These are phyloP conservation scores for Drosophila virilis DNA, from an alignment of 1,140 invertebrate species.

Conservation along the genomic window DNA sequence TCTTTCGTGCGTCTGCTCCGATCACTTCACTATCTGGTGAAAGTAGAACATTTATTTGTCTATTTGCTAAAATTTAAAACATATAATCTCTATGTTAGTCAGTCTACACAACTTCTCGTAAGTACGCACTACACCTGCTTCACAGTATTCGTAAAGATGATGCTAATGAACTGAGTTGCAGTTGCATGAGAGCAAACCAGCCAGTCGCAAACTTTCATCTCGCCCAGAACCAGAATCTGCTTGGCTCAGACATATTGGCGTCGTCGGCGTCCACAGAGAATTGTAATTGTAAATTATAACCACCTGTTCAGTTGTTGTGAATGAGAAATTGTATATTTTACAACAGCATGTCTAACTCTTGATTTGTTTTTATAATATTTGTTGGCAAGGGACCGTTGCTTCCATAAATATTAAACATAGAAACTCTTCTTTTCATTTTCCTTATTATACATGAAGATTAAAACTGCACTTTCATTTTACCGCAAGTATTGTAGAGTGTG, in stretches of 20 bases:
- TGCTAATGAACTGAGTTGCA: constrained; percentile 51
- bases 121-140: constrained; percentile 26
- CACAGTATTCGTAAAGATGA: constrained; percentile 22
- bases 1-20: constrained; percentile 1
- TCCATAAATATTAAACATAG: neutral
- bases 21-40: constrained; percentile 38
- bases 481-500: constrained; percentile 43
- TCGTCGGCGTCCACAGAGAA: constrained; percentile 13
- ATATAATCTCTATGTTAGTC: constrained; percentile 35
- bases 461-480: constrained; percentile 71
- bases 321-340: constrained; percentile 17
- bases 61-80: constrained; percentile 56
- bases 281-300: constrained; percentile 26
- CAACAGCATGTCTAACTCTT: constrained; percentile 15
- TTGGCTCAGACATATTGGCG: constrained; percentile 45
- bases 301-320: constrained; percentile 25
- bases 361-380: neutral
- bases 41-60: constrained; percentile 69
- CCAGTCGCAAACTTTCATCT: constrained; percentile 53
- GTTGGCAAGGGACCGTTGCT: neutral
- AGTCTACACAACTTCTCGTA: constrained; percentile 18
- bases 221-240: constrained; percentile 23
- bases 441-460: neutral
- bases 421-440: neutral
- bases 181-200: constrained; percentile 46